Base-by-base conservation (phyloP, 53 echinoderm and acorn worm genomes). In the Echinometra lucunter region DNA sequence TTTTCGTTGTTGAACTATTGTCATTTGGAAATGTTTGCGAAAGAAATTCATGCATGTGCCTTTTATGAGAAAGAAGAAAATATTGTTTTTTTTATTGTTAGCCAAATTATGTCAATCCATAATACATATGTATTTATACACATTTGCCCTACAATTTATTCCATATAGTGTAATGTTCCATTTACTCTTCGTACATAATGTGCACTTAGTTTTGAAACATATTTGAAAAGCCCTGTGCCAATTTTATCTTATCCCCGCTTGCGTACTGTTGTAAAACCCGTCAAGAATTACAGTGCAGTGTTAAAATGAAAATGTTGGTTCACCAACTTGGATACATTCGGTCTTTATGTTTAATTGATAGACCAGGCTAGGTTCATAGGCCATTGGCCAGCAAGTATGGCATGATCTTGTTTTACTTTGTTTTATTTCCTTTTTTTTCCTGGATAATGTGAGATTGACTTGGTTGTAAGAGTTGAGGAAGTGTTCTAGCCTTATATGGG, bases 31-130 rank as follows among this genome's bases (percentile, higher is more conserved):
- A 38, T 75, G 19, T 78, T 78, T 78, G 78, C 17, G 78, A 78
- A 78, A 78, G 78, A 85, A 85, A 45, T 47, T n/a, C 85, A 27
- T 85, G 85, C 85, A 85, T 85, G 85, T 85, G 85, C 85, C 85
- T 85, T 85, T 85, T 45, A 85, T 18, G 49, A 49, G 49, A 85
- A 30, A 85, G 49, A 49, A 45, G 49, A 49, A 53, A 85, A 85
- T 85, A 85, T 85, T 85, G 45, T 28, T 85, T 85, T 42, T 44
- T 27, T 53, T 49, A 85, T 45, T 85, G n/a, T 45, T 85, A 85
- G 85, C 49, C 47, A 45, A n/a, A 12, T 27, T 85, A 49, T 49
- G 19, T 49, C n/a, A 12, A n/a, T 47, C 49, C n/a, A 30, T 49
- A 49, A 8, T 47, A 85, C n/a, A n/a, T n/a, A n/a, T n/a, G 42